Evolutionary conservation across 1,140 invertebrate genomes (phyloP).

Genomic region (Cephus cinctus): DNA sequence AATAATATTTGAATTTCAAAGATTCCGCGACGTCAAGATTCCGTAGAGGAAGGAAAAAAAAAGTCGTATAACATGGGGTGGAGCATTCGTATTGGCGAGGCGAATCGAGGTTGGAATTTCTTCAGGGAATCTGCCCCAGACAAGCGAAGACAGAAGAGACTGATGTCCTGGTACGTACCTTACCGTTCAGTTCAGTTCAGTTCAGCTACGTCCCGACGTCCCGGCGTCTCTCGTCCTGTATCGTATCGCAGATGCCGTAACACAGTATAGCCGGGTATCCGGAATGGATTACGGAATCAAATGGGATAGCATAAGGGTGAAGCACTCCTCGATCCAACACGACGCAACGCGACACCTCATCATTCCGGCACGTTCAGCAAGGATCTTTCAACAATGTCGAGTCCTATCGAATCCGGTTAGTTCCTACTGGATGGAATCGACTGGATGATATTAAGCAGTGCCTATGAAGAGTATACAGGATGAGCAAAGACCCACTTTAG

Average conservation of each 20-base stretch:
- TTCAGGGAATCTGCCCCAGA: constrained; percentile 34
- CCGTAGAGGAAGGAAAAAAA: constrained; percentile 11
- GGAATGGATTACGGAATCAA: constrained; percentile 46
- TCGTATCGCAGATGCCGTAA: neutral
- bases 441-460: too few relatives aligned
- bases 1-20: constrained; percentile 38
- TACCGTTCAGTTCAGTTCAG: constrained; percentile 16
- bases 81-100: constrained; percentile 38
- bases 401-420: neutral
- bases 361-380: constrained; percentile 37
- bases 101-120: constrained; percentile 45
- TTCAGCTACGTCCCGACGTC: constrained; percentile 10
- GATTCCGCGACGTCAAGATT: constrained; percentile 27
- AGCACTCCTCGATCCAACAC: constrained; percentile 16
- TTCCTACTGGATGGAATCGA: too few relatives aligned
- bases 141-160: constrained; percentile 36
- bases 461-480: too few relatives aligned
- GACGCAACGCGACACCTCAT: constrained; percentile 34
- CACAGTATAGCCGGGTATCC: constrained; percentile 24
- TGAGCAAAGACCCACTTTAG: too few relatives aligned
- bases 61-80: constrained; percentile 18
- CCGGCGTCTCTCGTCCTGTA: constrained; percentile 9
- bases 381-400: constrained; percentile 22
- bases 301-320: constrained; percentile 34
- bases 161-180: too few relatives aligned